Base-by-base conservation (phyloP, 2,888 invertebrate species). In the Ophioninae sp. region DNA sequence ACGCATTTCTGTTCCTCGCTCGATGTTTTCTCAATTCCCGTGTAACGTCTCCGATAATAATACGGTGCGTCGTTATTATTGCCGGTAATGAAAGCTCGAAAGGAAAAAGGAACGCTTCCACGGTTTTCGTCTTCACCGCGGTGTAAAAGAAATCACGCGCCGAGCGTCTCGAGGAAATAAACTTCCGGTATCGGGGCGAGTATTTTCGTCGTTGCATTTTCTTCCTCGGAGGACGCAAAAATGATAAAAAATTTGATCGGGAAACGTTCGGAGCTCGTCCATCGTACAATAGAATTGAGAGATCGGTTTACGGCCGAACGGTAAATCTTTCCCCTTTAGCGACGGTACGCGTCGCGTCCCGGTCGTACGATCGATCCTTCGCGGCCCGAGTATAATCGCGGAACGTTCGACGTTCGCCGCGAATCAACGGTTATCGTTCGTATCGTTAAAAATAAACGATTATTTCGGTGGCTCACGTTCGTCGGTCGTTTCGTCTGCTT, bases 401-500 rank as follows among this genome's bases (percentile, higher is more conserved):
- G 17, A 1, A 6, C 6, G 1, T 13, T 41, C 21, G 1, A 68
- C 44, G 20, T 59, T 59, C 59, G 20, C 17, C 57, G 57, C 56
- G 6, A 20, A 39, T 50, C 17, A 44, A 0, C 20, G 30, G 17
- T 5, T 0, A 17, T 41, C 21, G 41, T 73, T 41, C 7, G 50
- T 8, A 67, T n/a, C n/a, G 44, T 10, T 50, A 5, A 17, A 67
- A 64, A 17, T 7, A 10, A 5, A n/a, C n/a, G n/a, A 13, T n/a
- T 67, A 2, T 41, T 67, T 67, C n/a, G 0, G 0, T 41, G n/a
- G 30, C 44, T 21, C 6, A 56, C 17, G 17, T 74, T 65, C 57
- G 30, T 64, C 7, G 30, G 21, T 37, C 56, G 6, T 75, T 75
- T 39, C 20, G 65, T 21, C 39, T 57, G 8, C 13, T 90, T 88